Conservation (phyloP, 2,888 invertebrate genomes). For the Hermaeophaga mercurialis region DNA sequence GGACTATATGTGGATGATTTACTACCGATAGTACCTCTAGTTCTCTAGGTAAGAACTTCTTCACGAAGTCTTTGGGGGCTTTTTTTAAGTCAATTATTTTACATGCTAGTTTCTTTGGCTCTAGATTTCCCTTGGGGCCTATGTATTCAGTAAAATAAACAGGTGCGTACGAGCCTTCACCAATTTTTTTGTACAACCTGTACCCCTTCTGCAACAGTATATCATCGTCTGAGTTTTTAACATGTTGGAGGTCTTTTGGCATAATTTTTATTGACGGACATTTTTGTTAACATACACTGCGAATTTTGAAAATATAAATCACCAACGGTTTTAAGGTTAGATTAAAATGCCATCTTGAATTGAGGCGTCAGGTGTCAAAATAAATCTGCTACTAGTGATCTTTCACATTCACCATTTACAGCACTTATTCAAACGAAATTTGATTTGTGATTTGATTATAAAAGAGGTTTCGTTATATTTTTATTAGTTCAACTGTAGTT, state of each 20-base stretch:
- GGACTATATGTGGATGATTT: conserved; percentile 79
- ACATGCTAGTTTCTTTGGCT: conserved; percentile 63
- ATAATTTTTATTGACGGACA: conserved; percentile 32
- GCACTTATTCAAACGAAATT: no score
- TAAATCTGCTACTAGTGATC: no score
- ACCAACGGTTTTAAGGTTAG: background rate
- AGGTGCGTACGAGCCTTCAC: conserved; percentile 79
- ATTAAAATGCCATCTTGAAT: background rate
- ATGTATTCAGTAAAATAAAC: conserved; percentile 59
- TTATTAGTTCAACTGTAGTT: no score
- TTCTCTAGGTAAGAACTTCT: conserved; percentile 83
- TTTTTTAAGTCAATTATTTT: conserved; percentile 74
- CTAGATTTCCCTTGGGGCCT: conserved; percentile 19
- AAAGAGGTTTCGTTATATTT: no score
- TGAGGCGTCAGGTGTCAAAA: no score
- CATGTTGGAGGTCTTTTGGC: conserved; percentile 53
- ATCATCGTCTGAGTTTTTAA: conserved; percentile 64
- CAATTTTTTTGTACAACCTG: conserved; percentile 67
- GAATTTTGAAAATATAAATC: background rate
- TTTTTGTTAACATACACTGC: conserved; percentile 7
- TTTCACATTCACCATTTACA: no score
- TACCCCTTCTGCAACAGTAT: conserved; percentile 68
- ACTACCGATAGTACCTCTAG: conserved; percentile 74
- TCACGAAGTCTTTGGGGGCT: conserved; percentile 77
- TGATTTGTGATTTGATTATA: no score